Evolutionary conservation across 2,888 invertebrate genomes (phyloP).

Genomic region (Nemurella pictetii): DNA sequence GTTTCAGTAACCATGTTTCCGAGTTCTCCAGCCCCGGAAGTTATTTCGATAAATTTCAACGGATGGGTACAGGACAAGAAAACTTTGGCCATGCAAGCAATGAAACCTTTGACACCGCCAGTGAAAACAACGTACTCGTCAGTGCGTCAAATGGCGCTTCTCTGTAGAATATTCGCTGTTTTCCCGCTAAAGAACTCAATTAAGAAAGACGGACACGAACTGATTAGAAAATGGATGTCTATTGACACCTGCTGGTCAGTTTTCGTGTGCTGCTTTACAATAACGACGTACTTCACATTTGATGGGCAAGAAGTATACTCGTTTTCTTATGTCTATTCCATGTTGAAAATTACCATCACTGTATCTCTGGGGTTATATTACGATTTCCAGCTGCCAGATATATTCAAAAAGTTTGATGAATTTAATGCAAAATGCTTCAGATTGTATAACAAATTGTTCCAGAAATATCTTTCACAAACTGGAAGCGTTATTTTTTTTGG

Average conservation of each 20-base stretch:
- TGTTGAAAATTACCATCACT: not conserved
- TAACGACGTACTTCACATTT: not conserved
- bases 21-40: too few relatives aligned
- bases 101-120: not conserved
- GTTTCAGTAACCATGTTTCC: not conserved
- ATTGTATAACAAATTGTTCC: not conserved
- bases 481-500: not conserved
- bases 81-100: not conserved
- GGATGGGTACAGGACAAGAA: not conserved
- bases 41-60: too few relatives aligned
- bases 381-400: not conserved
- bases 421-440: not conserved
- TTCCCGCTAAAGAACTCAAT: not conserved
- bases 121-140: not conserved
- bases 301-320: not conserved
- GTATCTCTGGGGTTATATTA: not conserved
- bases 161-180: not conserved
- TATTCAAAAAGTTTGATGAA: not conserved
- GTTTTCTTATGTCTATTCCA: not conserved
- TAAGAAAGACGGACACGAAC: not conserved
- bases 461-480: not conserved
- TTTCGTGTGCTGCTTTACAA: not conserved
- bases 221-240: not conserved
- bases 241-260: not conserved
- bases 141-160: not conserved